Evolutionary conservation across 1,140 invertebrate species (phyloP), one percentile per base, ranked within the genome.

Genomic region (Heterodera schachtii): DNA sequence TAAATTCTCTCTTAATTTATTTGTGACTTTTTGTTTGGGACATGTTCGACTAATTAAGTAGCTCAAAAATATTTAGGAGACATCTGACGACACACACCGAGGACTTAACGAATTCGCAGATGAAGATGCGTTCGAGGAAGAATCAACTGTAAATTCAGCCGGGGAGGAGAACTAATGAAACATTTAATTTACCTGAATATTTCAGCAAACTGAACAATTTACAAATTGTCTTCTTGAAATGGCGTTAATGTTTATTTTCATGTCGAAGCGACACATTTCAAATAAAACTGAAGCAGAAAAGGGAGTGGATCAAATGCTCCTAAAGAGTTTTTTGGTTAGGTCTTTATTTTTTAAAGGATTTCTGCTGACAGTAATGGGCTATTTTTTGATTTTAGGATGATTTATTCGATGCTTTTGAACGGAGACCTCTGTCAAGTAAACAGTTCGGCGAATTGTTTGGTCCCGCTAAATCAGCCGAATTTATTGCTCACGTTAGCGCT

Each of bases 271-370:
- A 21, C 75, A 76, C 66, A 57, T 21, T 64, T 43, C 47, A 44
- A 76, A 44, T 19, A 66, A 66, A 41, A 76, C 57, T 8, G 49
- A 44, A 49, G 44, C 57, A 11, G 75, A 76, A 21, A 76, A 76
- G 11, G 75, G 75, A 8, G 66, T 76, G 57, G 75, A 76, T 19
- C 43, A 43, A 43, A 64, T 76, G 49, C 66, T 76, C 7, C 57
- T 76, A 41, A 76, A 44, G n/a, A 66, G 66, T n/a, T 76, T 76
- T 57, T 76, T 76, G 75, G 75, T 76, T 52, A n/a, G 49, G 49
- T 52, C 11, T 52, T 52, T 52, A 11, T 52, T 52, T 52, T 31
- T 31, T 31, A 31, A 31, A 31, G 31, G 31, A 31, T 31, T 31
- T 31, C 31, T 31, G 31, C 31, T 31, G 31, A 31, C 31, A 31